Conservation (phyloP, 2,113 vertebrate species). For the Raphicerus campestris region DNA sequence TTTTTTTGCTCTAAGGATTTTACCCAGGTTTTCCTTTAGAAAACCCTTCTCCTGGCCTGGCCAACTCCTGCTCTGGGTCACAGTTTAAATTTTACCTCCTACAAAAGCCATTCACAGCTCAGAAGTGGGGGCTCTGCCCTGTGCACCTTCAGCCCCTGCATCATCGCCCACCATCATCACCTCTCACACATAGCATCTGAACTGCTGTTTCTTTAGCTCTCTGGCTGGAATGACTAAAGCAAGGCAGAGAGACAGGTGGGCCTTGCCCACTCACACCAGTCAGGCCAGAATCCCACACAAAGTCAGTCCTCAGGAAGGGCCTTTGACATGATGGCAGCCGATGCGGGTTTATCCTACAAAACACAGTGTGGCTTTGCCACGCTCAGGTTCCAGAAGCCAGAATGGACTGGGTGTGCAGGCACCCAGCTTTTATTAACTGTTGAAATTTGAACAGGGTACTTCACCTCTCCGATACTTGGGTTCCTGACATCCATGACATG, state of each 20-base stretch:
- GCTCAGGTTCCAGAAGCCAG: fast-evolving
- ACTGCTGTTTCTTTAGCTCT: background rate
- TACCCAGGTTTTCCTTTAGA: background rate
- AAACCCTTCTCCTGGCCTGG: background rate
- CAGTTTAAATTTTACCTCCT: background rate
- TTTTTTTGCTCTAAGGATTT: background rate
- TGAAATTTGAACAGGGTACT: too few relatives aligned
- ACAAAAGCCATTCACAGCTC: background rate
- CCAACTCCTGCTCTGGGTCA: background rate
- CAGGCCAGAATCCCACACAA: background rate
- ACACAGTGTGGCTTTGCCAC: fast-evolving
- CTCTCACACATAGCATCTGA: fast-evolving
- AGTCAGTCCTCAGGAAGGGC: background rate
- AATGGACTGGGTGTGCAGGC: fast-evolving
- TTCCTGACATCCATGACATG: too few relatives aligned
- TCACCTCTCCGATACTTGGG: fast-evolving
- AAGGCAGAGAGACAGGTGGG: background rate
- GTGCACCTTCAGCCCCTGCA: too few relatives aligned
- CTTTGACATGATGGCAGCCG: fast-evolving
- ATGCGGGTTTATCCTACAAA: background rate
- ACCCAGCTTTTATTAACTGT: too few relatives aligned
- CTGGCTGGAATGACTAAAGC: background rate
- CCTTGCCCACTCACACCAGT: too few relatives aligned
- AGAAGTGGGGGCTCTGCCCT: background rate
- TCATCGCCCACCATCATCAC: fast-evolving